Evolutionary conservation across 2,113 vertebrate genomes (phyloP).

Genomic region (Eptesicus fuscus): DNA sequence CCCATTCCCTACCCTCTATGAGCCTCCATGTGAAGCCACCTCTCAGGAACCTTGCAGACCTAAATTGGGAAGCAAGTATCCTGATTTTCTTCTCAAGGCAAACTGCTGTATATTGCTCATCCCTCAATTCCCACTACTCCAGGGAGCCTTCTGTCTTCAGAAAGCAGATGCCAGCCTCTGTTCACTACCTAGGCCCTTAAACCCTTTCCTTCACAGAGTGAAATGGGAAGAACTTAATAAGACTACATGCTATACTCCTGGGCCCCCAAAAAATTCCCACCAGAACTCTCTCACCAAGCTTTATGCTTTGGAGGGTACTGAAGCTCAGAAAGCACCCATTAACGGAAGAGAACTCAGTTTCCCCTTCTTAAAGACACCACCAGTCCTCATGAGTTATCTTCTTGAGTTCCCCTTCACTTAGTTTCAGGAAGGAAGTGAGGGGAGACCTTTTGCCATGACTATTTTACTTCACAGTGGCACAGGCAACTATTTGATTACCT

Average conservation of each 20-base stretch:
- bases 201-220: background rate
- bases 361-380: background rate
- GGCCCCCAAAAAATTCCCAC: background rate
- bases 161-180: background rate
- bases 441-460: background rate
- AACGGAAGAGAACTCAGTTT: background rate
- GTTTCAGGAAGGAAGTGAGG: background rate
- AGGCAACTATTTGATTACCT: background rate
- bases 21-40: background rate
- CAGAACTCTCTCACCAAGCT: background rate
- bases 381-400: background rate
- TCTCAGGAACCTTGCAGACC: background rate
- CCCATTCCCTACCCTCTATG: background rate
- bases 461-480: background rate
- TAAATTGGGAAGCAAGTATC: background rate
- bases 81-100: background rate
- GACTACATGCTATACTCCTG: background rate
- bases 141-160: background rate
- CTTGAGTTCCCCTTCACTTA: background rate
- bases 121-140: background rate
- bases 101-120: background rate
- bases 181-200: background rate
- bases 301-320: background rate
- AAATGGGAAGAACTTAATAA: background rate
- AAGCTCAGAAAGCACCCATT: background rate